These are phyloP conservation scores for Syngnathus scovelli DNA, from an alignment of 2,113 vertebrate species.

Conservation along the genomic window DNA sequence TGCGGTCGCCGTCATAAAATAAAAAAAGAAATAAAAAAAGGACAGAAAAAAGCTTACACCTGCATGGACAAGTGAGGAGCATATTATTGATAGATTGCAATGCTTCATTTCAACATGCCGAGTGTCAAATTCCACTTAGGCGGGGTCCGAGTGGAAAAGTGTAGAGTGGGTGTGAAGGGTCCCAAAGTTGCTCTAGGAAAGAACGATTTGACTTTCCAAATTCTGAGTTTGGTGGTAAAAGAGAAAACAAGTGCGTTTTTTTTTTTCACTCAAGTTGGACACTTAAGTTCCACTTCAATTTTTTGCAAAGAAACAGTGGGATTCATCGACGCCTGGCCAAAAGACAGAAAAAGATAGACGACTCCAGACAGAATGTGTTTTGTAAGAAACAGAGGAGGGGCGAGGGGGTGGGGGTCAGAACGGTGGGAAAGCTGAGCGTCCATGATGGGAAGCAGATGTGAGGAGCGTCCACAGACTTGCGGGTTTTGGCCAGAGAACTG, in stretches of 20 bases:
- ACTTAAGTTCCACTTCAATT: background rate
- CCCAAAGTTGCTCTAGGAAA: background rate
- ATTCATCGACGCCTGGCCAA: background rate
- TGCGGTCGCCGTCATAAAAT: slow-evolving; percentile 29
- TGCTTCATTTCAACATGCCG: background rate
- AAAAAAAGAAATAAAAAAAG: slow-evolving; percentile 25
- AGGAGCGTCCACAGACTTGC: slow-evolving; percentile 29
- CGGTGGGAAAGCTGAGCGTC: slow-evolving; percentile 59
- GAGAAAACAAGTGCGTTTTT: background rate
- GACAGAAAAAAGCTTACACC: background rate
- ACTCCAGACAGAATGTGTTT: slow-evolving; percentile 24
- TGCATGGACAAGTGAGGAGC: background rate
- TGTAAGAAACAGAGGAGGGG: slow-evolving; percentile 9
- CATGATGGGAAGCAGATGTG: slow-evolving; percentile 68
- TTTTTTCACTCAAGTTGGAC: background rate
- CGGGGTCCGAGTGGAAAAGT: background rate
- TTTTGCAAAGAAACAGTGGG: background rate
- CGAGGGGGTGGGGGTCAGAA: slow-evolving; percentile 37
- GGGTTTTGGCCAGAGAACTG: slow-evolving; percentile 9
- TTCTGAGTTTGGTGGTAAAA: background rate
- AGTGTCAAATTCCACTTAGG: background rate
- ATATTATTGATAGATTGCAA: background rate
- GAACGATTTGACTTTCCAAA: background rate
- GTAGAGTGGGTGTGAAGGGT: background rate
- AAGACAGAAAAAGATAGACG: slow-evolving; percentile 11